Evolutionary conservation across 2,113 vertebrate species (phyloP).

Genomic region (Eupsittula cactorum): DNA sequence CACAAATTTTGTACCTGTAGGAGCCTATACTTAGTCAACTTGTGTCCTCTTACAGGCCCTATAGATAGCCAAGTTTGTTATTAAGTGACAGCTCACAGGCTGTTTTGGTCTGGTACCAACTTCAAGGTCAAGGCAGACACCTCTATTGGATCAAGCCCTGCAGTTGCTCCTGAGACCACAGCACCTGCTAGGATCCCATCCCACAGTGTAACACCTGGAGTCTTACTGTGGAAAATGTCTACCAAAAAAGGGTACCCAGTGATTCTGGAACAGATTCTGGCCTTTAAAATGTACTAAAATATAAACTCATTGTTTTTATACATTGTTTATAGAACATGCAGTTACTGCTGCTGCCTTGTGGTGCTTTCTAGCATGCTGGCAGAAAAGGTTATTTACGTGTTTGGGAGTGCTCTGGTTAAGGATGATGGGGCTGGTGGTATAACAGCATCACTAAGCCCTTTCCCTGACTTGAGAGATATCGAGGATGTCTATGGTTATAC

Average conservation of each 20-base stretch:
- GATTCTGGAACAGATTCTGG: background rate
- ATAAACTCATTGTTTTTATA: background rate
- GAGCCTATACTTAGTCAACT: background rate
- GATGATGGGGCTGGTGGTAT: background rate
- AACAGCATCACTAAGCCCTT: background rate
- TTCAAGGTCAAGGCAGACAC: background rate
- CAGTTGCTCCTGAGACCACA: background rate
- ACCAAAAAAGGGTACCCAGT: background rate
- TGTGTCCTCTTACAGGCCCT: background rate
- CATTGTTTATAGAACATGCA: background rate
- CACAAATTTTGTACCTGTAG: background rate
- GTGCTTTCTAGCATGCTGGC: background rate
- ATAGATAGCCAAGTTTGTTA: background rate
- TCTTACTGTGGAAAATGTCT: background rate
- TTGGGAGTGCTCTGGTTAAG: background rate
- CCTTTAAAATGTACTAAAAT: background rate
- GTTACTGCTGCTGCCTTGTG: background rate
- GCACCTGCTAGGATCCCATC: accelerated
- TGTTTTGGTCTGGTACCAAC: background rate
- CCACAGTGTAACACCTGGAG: accelerated
- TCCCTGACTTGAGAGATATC: background rate
- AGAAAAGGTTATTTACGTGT: background rate
- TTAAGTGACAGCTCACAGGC: background rate
- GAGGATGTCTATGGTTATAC: background rate
- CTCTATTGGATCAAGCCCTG: background rate